Conservation (phyloP, 2,888 invertebrate species). For the Agonopterix heracliana region DNA sequence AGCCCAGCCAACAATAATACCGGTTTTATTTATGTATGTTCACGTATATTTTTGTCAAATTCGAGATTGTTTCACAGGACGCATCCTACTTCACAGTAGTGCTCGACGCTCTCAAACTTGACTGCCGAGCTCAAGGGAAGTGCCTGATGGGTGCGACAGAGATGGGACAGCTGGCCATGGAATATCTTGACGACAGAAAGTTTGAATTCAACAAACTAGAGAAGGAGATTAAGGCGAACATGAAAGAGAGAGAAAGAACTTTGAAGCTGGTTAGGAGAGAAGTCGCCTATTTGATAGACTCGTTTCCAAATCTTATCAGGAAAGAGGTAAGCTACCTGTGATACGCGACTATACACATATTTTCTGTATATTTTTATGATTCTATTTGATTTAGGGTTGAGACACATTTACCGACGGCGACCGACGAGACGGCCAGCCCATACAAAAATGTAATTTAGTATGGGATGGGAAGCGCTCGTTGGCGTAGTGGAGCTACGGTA, state of each 20-base stretch:
- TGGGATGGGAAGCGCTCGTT: too few relatives aligned
- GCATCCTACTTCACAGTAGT: conserved; percentile 79
- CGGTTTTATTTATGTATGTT: too few relatives aligned
- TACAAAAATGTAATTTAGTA: too few relatives aligned
- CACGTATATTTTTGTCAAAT: too few relatives aligned
- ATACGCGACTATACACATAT: not conserved
- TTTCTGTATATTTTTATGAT: not conserved
- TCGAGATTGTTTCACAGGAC: conserved; percentile 59
- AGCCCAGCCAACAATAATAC: too few relatives aligned
- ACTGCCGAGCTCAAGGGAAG: conserved; percentile 77
- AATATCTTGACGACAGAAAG: conserved; percentile 79
- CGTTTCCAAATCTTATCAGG: conserved; percentile 61
- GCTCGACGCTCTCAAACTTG: conserved; percentile 72
- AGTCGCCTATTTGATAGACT: conserved; percentile 57
- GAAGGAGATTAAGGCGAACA: conserved; percentile 76
- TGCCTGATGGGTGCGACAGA: conserved; percentile 79
- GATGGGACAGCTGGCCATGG: conserved; percentile 80
- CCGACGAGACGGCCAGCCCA: too few relatives aligned
- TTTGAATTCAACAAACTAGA: conserved; percentile 77
- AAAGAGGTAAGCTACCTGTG: conserved; percentile 54
- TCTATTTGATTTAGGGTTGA: not conserved
- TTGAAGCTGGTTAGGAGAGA: conserved; percentile 69
- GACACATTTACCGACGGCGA: too few relatives aligned
- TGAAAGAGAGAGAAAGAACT: conserved; percentile 77
- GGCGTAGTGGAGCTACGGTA: too few relatives aligned